Percentiles rank a stretch among this genome's conserved stretches.
These are phyloP conservation scores for Sylvietta virens DNA, from an alignment of 2,113 vertebrate species.

Conservation along the genomic window DNA sequence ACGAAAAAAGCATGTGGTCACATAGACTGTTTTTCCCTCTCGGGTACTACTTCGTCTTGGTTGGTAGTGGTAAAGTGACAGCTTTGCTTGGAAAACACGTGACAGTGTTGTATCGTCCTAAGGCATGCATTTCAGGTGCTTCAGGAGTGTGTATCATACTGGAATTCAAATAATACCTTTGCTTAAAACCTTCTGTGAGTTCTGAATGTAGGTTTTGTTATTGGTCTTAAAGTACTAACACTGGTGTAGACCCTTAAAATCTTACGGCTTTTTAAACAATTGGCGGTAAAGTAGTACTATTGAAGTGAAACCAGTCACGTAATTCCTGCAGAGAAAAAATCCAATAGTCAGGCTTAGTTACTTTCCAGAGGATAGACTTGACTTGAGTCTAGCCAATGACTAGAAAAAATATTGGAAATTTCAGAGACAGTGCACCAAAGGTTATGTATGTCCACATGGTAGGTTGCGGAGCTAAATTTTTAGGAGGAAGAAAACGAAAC, in stretches of 20 bases:
- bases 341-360: background rate
- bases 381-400: background rate
- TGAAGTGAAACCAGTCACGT: background rate
- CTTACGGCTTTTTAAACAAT: background rate
- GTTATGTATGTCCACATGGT: background rate
- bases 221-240: background rate
- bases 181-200: background rate
- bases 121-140: background rate
- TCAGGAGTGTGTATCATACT: background rate
- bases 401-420: background rate
- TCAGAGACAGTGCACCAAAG: background rate
- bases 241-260: background rate
- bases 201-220: background rate
- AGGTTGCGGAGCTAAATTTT: background rate
- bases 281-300: background rate
- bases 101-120: accelerated
- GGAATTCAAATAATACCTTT: background rate
- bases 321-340: background rate
- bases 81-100: background rate
- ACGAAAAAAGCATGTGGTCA: background rate
- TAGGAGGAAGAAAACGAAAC: background rate
- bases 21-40: background rate
- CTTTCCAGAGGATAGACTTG: background rate
- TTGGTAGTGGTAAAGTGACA: background rate
- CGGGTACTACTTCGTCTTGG: accelerated